Conservation (phyloP, 2,888 invertebrate species). For the Lasius platythorax region DNA sequence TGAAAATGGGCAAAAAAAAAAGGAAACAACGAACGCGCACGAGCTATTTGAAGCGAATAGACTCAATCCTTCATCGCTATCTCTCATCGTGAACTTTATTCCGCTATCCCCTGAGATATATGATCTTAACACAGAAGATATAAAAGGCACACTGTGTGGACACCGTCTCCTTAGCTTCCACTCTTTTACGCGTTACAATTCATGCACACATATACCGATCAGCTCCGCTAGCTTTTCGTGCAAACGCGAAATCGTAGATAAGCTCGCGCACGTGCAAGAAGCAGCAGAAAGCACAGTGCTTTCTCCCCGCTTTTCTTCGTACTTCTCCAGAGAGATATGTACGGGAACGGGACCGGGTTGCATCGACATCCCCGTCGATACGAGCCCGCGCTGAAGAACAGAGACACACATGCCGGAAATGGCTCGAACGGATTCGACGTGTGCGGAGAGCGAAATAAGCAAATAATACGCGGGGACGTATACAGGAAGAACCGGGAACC, state of each 20-base stretch:
- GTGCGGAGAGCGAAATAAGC: constrained; percentile 81
- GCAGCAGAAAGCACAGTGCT: constrained; percentile 58
- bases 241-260: constrained; percentile 44
- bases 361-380: constrained; percentile 55
- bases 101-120: constrained; percentile 14
- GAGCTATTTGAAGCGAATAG: not conserved
- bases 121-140: not conserved
- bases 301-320: constrained; percentile 58
- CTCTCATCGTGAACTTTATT: constrained; percentile 22
- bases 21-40: not conserved
- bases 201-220: constrained; percentile 25
- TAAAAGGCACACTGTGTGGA: not conserved
- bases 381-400: constrained; percentile 49
- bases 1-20: not conserved
- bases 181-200: constrained; percentile 22
- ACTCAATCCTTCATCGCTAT: not conserved
- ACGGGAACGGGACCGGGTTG: constrained; percentile 37
- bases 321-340: constrained; percentile 58
- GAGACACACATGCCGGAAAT: constrained; percentile 69
- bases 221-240: constrained; percentile 3
- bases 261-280: constrained; percentile 37
- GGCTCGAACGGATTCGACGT: constrained; percentile 76
- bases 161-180: not conserved
- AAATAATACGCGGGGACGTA: constrained; percentile 65
- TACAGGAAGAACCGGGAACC: constrained; percentile 54